Conservation (phyloP, 2,888 invertebrate genomes). For the Gnatocerus cornutus region DNA sequence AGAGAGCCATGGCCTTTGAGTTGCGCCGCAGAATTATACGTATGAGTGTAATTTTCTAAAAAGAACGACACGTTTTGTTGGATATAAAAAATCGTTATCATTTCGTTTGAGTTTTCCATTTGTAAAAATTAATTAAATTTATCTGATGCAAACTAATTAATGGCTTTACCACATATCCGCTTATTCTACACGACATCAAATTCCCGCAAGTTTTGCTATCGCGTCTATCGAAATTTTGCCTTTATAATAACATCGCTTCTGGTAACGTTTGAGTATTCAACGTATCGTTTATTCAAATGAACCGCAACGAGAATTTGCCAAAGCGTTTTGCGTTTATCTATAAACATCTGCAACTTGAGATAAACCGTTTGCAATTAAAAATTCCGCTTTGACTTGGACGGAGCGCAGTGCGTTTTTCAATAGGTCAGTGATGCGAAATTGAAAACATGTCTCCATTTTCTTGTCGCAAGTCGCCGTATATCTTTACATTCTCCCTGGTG, state of each 20-base stretch:
- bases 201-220: slow-evolving; percentile 24
- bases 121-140: slow-evolving; percentile 19
- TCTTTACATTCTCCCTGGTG: background rate
- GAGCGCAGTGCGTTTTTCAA: too few species aligned
- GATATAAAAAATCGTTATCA: background rate
- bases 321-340: slow-evolving; percentile 13
- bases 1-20: background rate
- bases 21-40: background rate
- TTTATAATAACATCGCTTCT: slow-evolving; percentile 18
- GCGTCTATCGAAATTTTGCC: slow-evolving; percentile 15
- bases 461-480: background rate
- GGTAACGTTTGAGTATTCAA: slow-evolving; percentile 12
- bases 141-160: slow-evolving; percentile 16
- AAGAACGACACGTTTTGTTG: background rate
- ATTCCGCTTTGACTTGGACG: background rate
- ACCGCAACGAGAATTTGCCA: slow-evolving; percentile 22
- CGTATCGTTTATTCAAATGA: slow-evolving; percentile 17
- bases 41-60: too few species aligned
- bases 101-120: background rate
- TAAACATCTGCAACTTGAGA: slow-evolving; percentile 9
- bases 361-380: slow-evolving; percentile 17
- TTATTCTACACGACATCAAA: slow-evolving; percentile 18
- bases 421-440: too few species aligned
- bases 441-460: too few species aligned
- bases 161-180: slow-evolving; percentile 9